Base-by-base conservation (phyloP, 2,113 vertebrate species). In the Lycaon pictus region DNA sequence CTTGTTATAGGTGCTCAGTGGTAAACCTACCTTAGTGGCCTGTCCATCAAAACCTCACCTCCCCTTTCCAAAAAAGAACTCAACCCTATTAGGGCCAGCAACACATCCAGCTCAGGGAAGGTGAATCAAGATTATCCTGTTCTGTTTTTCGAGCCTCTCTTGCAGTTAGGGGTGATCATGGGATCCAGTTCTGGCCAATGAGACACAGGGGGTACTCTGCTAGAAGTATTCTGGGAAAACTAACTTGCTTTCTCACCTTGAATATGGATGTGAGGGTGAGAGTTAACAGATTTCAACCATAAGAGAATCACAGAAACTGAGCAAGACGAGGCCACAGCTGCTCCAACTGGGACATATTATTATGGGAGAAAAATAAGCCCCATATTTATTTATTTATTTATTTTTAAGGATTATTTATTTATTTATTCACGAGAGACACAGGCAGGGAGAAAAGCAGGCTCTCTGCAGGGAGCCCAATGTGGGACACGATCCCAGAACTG, bases 361-460 rank as follows among this genome's bases (percentile, higher is more conserved):
- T 60, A 92, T 3, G 17, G 55, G 58, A 81, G 22, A 69, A 67
- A 95, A 94, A 63, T 1, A 53, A 88, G 81, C 20, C 23, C 3
- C 4, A 0, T 37, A 65, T 67, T 62, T 93, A 93, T 83, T 94
- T 93, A 93, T 83, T 94, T 90, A 91, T 7, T 43, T 43, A 43
- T 43, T 43, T 43, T 43, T 43, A 43, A 43, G 43, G 43, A 43
- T 43, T 43, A 43, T 43, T 43, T 7, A 43, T 43, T 43, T 43
- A 43, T 43, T 43, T 43, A 43, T 43, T 43, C 43, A 43, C 7
- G 43, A 43, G 43, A 43, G 43, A 43, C 43, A 43, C 43, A 43
- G 43, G 43, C 43, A 43, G 43, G 7, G 43, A 6, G 6, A 43
- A 43, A 43, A 43, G 7, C 43, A 43, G 43, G 43, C 43, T 43